These are phyloP conservation scores for Bungarus multicinctus DNA, from an alignment of 2,113 vertebrate species.

Conservation along the genomic window DNA sequence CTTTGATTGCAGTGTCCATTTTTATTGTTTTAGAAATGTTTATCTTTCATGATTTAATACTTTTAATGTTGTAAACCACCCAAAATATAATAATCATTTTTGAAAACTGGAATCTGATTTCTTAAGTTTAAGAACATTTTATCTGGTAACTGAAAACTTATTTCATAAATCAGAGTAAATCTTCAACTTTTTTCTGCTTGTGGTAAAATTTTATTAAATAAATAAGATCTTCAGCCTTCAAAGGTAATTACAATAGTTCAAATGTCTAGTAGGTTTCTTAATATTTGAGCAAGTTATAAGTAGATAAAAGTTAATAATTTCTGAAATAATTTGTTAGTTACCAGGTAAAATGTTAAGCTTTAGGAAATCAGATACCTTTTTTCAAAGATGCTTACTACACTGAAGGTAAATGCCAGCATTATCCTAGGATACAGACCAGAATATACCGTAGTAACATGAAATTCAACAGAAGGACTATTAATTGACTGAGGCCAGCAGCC, in stretches of 20 bases:
- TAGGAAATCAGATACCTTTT: not conserved
- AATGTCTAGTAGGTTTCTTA: not conserved
- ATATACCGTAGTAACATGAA: not conserved
- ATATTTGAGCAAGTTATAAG: not conserved
- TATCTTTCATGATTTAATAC: no score
- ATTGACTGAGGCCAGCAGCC: not conserved
- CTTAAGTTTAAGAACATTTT: not conserved
- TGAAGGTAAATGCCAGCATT: not conserved
- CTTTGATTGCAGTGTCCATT: no score
- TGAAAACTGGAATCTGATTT: not conserved
- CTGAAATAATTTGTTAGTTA: not conserved
- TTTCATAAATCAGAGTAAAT: not conserved
- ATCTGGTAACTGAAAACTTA: not conserved
- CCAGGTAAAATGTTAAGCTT: not conserved
- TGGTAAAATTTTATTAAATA: no score
- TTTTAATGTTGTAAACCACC: no score
- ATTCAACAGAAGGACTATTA: not conserved
- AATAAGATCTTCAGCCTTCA: not conserved
- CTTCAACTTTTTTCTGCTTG: not conserved
- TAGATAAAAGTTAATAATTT: not conserved
- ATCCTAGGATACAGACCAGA: not conserved
- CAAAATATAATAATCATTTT: not conserved
- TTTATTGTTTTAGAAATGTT: no score
- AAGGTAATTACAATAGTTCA: not conserved
- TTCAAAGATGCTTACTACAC: not conserved